Evolutionary conservation across 2,113 vertebrate species (phyloP).

Genomic region (Leptobrachium leishanense): DNA sequence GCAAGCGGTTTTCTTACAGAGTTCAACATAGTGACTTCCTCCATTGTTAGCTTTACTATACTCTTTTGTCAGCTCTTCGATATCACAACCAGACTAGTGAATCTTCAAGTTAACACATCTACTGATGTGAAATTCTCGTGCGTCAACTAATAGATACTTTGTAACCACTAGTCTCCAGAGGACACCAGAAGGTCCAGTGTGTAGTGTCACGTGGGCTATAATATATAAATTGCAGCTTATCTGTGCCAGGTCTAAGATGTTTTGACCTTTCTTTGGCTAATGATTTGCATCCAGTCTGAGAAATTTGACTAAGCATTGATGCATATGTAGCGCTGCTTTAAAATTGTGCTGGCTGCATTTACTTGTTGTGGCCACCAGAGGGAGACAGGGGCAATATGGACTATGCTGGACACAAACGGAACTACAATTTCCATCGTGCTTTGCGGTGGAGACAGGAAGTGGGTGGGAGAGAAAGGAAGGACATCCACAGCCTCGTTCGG

Average conservation of each 20-base stretch:
- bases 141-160: constrained; percentile 2
- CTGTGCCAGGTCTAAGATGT: constrained; percentile 6
- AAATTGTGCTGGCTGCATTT: too few relatives aligned
- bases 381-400: too few relatives aligned
- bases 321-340: too few relatives aligned
- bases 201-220: neutral
- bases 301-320: constrained; percentile 7
- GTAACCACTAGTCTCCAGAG: neutral
- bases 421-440: too few relatives aligned
- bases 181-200: neutral
- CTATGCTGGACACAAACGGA: too few relatives aligned
- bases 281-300: neutral
- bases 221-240: constrained; percentile 4
- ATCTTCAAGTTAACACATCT: neutral
- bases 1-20: too few relatives aligned
- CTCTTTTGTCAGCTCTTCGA: neutral
- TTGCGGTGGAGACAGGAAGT: too few relatives aligned
- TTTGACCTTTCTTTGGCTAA: constrained; percentile 18
- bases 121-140: neutral
- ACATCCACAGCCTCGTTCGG: too few relatives aligned
- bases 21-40: too few relatives aligned
- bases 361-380: too few relatives aligned
- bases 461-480: too few relatives aligned
- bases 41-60: too few relatives aligned
- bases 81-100: neutral